phyloP scores from a whole-genome alignment of 2,797 vertebrate species.

The Bufotes viridis region DNA sequence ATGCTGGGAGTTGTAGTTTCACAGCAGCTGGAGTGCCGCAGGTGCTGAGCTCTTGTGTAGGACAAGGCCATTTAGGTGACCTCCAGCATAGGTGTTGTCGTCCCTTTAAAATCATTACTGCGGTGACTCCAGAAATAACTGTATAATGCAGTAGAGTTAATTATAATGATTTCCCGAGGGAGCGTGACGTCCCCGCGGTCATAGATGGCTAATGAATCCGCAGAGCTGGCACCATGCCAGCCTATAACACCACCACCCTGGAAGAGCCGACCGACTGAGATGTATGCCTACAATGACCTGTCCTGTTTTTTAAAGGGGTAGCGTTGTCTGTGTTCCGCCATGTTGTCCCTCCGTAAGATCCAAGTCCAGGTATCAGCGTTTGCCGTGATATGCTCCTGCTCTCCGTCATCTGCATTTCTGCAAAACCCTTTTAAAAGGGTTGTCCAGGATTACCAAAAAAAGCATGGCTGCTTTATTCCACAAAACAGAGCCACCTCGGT shows the following conservation, averaged over 20 bases:
- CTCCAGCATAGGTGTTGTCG: neutral
- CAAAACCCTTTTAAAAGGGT: neutral
- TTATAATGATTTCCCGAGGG: neutral
- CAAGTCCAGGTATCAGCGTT: constrained; percentile 87
- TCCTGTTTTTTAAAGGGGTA: constrained; percentile 70
- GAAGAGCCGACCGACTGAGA: too few species aligned
- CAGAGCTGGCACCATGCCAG: neutral
- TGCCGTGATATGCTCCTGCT: constrained; percentile 65
- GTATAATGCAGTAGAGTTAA: neutral
- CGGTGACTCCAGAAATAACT: neutral
- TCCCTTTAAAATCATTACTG: neutral
- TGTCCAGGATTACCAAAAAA: too few species aligned
- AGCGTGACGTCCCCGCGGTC: too few species aligned
- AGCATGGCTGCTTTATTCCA: too few species aligned
- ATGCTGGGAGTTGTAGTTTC: too few species aligned
- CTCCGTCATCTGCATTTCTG: neutral
- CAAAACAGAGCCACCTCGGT: too few species aligned
- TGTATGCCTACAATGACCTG: constrained; percentile 4
- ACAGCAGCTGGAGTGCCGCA: too few species aligned
- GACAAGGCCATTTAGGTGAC: too few species aligned
- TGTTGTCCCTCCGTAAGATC: constrained; percentile 89
- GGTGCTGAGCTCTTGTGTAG: too few species aligned
- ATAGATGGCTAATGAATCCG: neutral
- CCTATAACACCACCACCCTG: neutral
- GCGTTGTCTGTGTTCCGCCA: constrained; percentile 77